phyloP scores from a whole-genome alignment of 2,797 vertebrate genomes.

The Fundulus diaphanus region DNA sequence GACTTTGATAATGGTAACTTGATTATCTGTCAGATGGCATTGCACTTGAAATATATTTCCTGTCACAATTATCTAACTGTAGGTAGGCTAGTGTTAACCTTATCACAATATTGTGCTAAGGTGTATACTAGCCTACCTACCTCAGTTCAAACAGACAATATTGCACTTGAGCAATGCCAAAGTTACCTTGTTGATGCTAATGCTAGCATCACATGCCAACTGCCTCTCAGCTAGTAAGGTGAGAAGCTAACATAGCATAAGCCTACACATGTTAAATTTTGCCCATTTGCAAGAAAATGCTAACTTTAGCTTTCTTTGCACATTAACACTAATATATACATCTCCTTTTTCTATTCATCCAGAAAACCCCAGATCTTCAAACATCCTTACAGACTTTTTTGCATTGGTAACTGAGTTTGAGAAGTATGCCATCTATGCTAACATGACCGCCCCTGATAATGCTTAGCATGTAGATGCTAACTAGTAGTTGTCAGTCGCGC shows the following conservation, averaged over 20 bases:
- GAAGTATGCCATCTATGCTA: neutral
- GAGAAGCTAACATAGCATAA: neutral
- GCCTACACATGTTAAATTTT: neutral
- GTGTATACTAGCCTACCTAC: neutral
- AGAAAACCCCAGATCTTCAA: neutral
- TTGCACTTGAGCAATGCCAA: neutral
- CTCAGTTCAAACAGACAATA: neutral
- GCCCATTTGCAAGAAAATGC: too few relatives aligned
- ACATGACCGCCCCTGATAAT: neutral
- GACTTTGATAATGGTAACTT: neutral
- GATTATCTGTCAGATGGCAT: too few relatives aligned
- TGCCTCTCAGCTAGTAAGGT: too few relatives aligned
- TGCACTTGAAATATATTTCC: too few relatives aligned
- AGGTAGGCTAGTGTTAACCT: too few relatives aligned
- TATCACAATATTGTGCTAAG: neutral
- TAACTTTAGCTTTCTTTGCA: neutral
- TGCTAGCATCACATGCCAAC: neutral
- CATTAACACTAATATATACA: neutral
- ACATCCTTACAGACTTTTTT: neutral
- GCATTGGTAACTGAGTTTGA: neutral
- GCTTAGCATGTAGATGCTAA: too few relatives aligned
- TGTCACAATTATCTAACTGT: neutral
- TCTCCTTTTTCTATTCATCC: neutral
- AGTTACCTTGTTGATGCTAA: neutral
- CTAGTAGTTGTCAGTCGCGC: too few relatives aligned